Evolutionary conservation across 1,140 invertebrate genomes (phyloP).

Genomic region (Anastrepha ludens): DNA sequence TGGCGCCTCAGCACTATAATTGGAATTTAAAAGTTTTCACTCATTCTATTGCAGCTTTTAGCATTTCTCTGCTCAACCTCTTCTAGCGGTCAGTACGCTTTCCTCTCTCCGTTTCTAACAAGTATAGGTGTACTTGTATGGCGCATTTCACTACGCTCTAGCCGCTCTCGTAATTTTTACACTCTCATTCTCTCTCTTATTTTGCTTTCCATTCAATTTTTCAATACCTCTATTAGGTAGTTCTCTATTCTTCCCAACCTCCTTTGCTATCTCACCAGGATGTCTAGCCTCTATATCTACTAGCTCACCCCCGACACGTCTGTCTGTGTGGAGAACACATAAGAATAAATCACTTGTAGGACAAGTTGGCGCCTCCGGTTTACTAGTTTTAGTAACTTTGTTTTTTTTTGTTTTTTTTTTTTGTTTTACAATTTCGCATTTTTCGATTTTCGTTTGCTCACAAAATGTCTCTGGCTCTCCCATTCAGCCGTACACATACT

Average conservation of each 20-base stretch:
- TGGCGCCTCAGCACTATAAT: too few species aligned
- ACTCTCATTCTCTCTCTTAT: background rate
- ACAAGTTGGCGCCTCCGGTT: conserved; percentile 52
- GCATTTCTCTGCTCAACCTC: too few species aligned
- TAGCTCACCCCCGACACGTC: background rate
- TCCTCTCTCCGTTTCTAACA: too few species aligned
- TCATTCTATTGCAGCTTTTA: too few species aligned
- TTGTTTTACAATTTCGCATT: background rate
- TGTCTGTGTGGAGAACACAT: conserved; percentile 38
- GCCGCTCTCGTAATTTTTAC: too few species aligned
- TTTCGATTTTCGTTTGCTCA: background rate
- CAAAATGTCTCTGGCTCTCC: background rate
- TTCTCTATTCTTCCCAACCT: background rate
- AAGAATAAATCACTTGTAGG: conserved; percentile 53
- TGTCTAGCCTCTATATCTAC: too few species aligned
- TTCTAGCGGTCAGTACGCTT: too few species aligned
- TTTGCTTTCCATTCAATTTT: background rate
- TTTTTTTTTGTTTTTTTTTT: background rate
- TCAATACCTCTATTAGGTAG: background rate
- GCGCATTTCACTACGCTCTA: too few species aligned
- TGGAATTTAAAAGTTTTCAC: too few species aligned
- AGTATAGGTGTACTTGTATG: too few species aligned
- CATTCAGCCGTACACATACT: background rate
- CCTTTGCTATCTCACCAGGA: background rate
- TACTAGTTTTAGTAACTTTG: background rate